These are phyloP conservation scores for Mus pahari DNA, from an alignment of 2,113 vertebrate species.

Conservation along the genomic window DNA sequence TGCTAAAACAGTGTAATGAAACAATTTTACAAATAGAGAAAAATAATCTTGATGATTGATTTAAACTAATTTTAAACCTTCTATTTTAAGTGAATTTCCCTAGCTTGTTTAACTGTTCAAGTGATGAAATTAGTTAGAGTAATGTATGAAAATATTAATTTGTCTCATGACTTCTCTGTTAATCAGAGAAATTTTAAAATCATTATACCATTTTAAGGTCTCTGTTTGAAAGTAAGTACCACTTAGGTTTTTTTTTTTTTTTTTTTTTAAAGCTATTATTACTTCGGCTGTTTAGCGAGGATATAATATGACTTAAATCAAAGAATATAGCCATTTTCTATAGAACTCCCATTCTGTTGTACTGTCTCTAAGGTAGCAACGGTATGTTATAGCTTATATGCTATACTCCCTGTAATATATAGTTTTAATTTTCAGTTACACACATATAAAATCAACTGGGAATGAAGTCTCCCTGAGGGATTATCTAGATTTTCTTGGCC, in stretches of 20 bases:
- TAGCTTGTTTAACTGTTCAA: neutral
- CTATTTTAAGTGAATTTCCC: neutral
- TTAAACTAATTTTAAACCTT: neutral
- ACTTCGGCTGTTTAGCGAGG: neutral
- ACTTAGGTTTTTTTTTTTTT: neutral
- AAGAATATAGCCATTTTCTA: neutral
- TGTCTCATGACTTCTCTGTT: neutral
- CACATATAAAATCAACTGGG: neutral
- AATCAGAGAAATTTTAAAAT: slow-evolving; percentile 24
- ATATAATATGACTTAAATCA: neutral
- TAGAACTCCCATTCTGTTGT: neutral
- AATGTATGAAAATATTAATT: neutral
- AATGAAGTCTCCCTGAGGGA: neutral
- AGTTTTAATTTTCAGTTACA: neutral
- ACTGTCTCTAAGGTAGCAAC: neutral
- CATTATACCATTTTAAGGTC: neutral
- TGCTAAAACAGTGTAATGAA: slow-evolving; percentile 29
- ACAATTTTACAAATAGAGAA: neutral
- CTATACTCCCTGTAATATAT: too few species aligned
- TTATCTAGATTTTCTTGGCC: too few species aligned
- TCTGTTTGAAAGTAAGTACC: neutral
- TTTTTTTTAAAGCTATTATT: neutral
- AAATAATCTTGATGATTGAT: neutral
- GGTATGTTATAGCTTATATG: neutral
- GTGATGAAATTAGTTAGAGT: neutral